phyloP scores from a whole-genome alignment of 2,797 vertebrate genomes.

The Chelmon rostratus region DNA sequence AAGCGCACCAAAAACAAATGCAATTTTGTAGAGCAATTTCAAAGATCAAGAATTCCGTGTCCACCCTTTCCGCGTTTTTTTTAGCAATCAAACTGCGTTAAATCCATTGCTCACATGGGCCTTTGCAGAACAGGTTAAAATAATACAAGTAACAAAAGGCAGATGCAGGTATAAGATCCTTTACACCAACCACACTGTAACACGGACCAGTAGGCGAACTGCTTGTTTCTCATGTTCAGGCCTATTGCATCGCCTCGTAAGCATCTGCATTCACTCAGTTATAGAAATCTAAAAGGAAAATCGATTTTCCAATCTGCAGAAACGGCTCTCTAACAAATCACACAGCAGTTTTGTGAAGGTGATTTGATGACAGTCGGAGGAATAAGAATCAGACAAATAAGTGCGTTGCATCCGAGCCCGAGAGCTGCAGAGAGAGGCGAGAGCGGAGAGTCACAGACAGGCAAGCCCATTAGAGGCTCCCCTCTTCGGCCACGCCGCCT shows the following conservation, averaged over 20 bases:
- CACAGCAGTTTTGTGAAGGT: conserved; percentile 92
- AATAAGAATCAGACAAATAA: conserved; percentile 90
- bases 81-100: conserved; percentile 80
- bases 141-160: conserved; percentile 44
- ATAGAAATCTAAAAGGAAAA: conserved; percentile 96
- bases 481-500: conserved; percentile 83
- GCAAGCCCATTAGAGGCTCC: conserved; percentile 76
- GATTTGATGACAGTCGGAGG: conserved; percentile 94
- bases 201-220: conserved; percentile 27
- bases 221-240: conserved; percentile 40
- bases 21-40: conserved; percentile 96
- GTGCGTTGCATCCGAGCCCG: conserved; percentile 89
- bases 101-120: conserved; percentile 77
- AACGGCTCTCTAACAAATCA: conserved; percentile 94
- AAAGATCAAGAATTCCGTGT: conserved; percentile 87
- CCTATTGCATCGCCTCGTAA: conserved; percentile 43
- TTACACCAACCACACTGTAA: conserved; percentile 36
- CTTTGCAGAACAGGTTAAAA: conserved; percentile 59
- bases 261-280: conserved; percentile 91
- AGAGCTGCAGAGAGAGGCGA: conserved; percentile 48
- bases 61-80: conserved; percentile 73
- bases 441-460: conserved; percentile 43
- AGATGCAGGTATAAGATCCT: conserved; percentile 46
- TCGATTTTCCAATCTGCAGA: conserved; percentile 95
- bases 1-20: conserved; percentile 99